Conservation (phyloP, 2,113 vertebrate genomes). For the Periophthalmus modestus region DNA sequence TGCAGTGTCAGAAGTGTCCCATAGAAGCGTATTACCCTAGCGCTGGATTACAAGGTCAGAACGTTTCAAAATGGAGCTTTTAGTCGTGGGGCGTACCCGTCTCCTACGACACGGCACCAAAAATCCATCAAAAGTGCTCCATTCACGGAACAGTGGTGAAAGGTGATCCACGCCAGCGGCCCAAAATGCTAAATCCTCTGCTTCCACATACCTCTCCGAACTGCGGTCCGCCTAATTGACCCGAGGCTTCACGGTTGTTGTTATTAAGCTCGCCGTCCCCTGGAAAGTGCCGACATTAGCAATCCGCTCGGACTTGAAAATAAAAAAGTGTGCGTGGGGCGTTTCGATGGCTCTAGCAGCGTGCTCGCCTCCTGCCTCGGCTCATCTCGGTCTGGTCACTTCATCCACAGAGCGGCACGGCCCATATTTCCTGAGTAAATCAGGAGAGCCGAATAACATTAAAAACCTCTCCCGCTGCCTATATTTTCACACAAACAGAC, state of each 20-base stretch:
- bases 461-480: constrained; percentile 32
- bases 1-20: too few species aligned
- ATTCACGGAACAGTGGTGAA: neutral
- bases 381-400: constrained; percentile 63
- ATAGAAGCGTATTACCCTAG: too few species aligned
- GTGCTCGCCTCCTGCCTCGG: constrained; percentile 42
- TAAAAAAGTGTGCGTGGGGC: constrained; percentile 54
- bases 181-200: neutral
- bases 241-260: neutral
- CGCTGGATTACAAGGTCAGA: too few species aligned
- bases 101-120: too few species aligned
- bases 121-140: neutral
- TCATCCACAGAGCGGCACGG: constrained; percentile 52
- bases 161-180: neutral
- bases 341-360: constrained; percentile 66
- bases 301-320: constrained; percentile 66
- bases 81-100: too few species aligned
- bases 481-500: constrained; percentile 50
- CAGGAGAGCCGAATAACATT: constrained; percentile 52
- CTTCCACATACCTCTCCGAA: neutral
- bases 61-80: too few species aligned
- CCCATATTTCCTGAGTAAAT: constrained; percentile 56
- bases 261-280: constrained; percentile 35
- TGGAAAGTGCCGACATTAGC: constrained; percentile 62
- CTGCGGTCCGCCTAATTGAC: neutral